Evolutionary conservation across 2,888 invertebrate genomes (phyloP), one percentile per base, ranked within the genome.

Genomic region (Lacanobia oleracea): DNA sequence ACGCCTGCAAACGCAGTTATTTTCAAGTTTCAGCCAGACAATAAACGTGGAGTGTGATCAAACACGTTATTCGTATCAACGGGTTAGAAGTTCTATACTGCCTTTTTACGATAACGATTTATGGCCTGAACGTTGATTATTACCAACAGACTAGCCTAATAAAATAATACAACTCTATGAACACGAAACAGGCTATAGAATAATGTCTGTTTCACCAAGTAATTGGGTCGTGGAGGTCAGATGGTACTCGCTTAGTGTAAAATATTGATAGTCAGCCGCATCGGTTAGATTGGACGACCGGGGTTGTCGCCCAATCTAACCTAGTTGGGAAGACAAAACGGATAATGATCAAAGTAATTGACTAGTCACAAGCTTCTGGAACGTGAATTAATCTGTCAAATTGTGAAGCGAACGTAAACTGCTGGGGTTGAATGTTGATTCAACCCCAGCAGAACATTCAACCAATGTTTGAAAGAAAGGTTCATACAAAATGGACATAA

Each of bases 201-300:
- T 59, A 61, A 48, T 78, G 45, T 50, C 40, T 16, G 48, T 63
- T n/a, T 63, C 21, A 1, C 6, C 12, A 23, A 33, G 48, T 63
- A 79, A 75, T 75, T 73, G 63, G 80, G 48, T 56, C 60, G 37
- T 45, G 18, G 33, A 45, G 60, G 60, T 75, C 56, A 71, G 27
- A 53, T 63, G 14, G 40, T 16, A 18, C 9, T 51, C 62, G 18
- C 37, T 70, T 14, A 33, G 61, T 54, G 23, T 75, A 51, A 61
- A 72, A 72, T 78, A 79, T 78, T 72, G 60, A 56, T 79, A 75
- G 18, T n/a, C n/a, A 18, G 56, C 18, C 43, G 45, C 37, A 33
- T 77, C 61, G 10, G 27, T 54, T 50, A 43, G 50, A 75, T 40
- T 56, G 43, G 18, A 10, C 7, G 43, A 33, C 23, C 18, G 51